Conservation (phyloP, 2,888 invertebrate species). For the Cryptus armator region DNA sequence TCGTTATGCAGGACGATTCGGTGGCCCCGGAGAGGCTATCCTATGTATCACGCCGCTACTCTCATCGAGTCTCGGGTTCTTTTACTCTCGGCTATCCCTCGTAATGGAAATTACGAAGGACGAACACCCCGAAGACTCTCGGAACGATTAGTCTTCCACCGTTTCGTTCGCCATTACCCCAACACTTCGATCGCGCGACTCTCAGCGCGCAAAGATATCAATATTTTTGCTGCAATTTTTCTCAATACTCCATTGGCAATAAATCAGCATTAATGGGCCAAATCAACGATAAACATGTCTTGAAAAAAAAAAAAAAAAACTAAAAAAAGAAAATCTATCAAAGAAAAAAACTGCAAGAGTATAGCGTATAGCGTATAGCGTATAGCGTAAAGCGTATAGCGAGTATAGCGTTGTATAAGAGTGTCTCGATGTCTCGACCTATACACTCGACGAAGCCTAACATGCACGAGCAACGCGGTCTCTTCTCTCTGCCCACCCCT, state of each 20-base stretch:
- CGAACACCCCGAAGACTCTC: slow-evolving; percentile 31
- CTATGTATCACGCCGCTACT: slow-evolving; percentile 19
- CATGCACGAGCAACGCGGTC: slow-evolving; percentile 11
- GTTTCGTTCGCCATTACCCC: background rate
- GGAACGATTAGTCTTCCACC: slow-evolving; percentile 21
- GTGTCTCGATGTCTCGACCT: slow-evolving; percentile 4
- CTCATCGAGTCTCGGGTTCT: slow-evolving; percentile 26
- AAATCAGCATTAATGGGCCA: background rate
- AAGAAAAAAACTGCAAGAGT: background rate
- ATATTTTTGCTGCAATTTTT: background rate
- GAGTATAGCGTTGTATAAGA: background rate
- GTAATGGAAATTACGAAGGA: slow-evolving; percentile 48
- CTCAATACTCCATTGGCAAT: background rate
- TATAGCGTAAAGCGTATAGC: too few relatives aligned
- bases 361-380: too few relatives aligned
- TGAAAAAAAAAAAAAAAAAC: background rate
- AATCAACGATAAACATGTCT: background rate
- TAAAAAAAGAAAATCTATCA: background rate
- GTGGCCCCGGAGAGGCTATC: slow-evolving; percentile 24
- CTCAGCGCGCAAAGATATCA: background rate
- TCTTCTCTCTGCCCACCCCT: slow-evolving; percentile 9
- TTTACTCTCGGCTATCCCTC: slow-evolving; percentile 15
- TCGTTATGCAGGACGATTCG: slow-evolving; percentile 63
- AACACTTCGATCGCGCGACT: slow-evolving; percentile 1
- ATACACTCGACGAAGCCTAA: slow-evolving; percentile 34